Percentiles rank a stretch among this genome's conserved stretches.
These are phyloP conservation scores for Ataeniobius toweri DNA, from an alignment of 2,797 vertebrate genomes.

Conservation along the genomic window DNA sequence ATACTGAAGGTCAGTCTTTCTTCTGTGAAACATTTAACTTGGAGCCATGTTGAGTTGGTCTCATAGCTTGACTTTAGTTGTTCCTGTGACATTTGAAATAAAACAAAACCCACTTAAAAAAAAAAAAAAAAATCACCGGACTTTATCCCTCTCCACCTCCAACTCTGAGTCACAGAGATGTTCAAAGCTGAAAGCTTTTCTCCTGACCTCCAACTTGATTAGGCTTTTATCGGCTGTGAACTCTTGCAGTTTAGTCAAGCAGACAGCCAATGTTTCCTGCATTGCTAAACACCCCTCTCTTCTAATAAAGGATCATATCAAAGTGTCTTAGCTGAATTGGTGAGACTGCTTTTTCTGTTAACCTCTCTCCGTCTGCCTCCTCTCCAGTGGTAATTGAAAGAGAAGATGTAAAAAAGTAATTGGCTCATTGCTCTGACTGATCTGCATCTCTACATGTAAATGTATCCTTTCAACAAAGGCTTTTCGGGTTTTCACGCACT, in stretches of 20 bases:
- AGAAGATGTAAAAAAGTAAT: slow-evolving; percentile 72
- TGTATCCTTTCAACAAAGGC: slow-evolving; percentile 42
- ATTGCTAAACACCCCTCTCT: slow-evolving; percentile 34
- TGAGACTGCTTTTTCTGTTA: slow-evolving; percentile 64
- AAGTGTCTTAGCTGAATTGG: slow-evolving; percentile 61
- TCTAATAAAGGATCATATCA: slow-evolving; percentile 59
- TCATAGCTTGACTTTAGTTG: background rate
- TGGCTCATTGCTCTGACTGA: slow-evolving; percentile 68
- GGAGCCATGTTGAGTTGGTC: background rate
- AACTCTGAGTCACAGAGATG: slow-evolving; percentile 7
- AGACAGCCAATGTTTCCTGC: slow-evolving; percentile 45
- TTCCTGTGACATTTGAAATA: background rate
- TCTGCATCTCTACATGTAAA: slow-evolving; percentile 54
- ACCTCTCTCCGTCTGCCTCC: slow-evolving; percentile 38
- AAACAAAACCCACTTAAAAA: background rate
- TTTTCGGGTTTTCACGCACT: slow-evolving; percentile 48
- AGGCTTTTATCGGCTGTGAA: slow-evolving; percentile 53
- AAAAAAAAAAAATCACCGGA: background rate
- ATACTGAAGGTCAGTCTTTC: background rate
- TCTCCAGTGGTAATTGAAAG: slow-evolving; percentile 63
- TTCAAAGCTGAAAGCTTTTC: slow-evolving; percentile 36
- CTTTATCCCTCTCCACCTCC: background rate
- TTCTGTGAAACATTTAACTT: background rate
- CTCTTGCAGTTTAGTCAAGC: slow-evolving; percentile 30
- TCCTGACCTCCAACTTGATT: slow-evolving; percentile 37